These are phyloP conservation scores for Xanthostigma xanthostigma DNA, from an alignment of 2,888 invertebrate genomes.

Conservation along the genomic window DNA sequence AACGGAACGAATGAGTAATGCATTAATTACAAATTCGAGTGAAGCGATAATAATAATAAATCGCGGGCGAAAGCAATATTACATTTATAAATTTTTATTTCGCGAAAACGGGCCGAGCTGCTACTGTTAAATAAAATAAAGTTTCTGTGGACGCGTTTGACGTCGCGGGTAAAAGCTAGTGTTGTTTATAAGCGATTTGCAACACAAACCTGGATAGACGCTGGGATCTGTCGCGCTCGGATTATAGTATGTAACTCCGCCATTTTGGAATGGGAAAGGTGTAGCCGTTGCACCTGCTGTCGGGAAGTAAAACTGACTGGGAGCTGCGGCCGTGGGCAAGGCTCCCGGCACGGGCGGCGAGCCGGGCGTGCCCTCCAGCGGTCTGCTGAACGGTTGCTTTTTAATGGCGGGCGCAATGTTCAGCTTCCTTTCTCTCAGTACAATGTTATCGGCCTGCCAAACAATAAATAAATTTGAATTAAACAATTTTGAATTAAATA, in stretches of 20 bases:
- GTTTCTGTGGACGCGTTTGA: too few species aligned
- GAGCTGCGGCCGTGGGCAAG: constrained; percentile 3
- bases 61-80: too few species aligned
- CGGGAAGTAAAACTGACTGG: constrained; percentile 22
- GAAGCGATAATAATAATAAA: too few species aligned
- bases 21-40: too few species aligned
- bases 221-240: constrained; percentile 2
- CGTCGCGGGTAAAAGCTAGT: too few species aligned
- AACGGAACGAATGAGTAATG: too few species aligned
- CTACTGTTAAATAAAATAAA: too few species aligned
- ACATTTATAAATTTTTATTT: too few species aligned
- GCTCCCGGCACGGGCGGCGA: constrained; percentile 26
- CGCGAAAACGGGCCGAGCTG: too few species aligned
- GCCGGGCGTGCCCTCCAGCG: constrained; percentile 35
- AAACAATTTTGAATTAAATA: background rate
- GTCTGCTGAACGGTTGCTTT: constrained; percentile 48
- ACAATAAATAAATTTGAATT: constrained; percentile 11
- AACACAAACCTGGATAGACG: background rate
- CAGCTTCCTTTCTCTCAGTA: constrained; percentile 63
- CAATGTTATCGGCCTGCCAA: constrained; percentile 52
- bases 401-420: constrained; percentile 80
- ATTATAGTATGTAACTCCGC: constrained; percentile 18
- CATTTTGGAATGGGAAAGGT: constrained; percentile 25
- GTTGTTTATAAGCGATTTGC: too few species aligned
- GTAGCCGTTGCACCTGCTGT: constrained; percentile 22